phyloP scores from a whole-genome alignment of 2,113 vertebrate species.

The Rhinolophus ferrumequinum region DNA sequence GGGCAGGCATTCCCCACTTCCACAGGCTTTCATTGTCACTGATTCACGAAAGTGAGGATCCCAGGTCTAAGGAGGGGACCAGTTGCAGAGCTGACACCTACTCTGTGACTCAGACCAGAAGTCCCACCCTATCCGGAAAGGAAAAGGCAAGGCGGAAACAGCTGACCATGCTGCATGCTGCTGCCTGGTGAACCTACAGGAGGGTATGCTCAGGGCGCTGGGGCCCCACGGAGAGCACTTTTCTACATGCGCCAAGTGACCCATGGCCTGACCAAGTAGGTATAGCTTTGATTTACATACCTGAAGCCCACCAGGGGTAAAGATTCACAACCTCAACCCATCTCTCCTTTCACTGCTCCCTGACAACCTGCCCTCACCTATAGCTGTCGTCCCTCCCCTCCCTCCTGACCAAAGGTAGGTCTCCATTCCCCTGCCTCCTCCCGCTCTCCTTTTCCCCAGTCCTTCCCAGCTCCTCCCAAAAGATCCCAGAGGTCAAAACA shows the following conservation, averaged over 20 bases:
- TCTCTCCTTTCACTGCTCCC: neutral
- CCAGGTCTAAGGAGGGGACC: neutral
- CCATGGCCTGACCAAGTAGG: neutral
- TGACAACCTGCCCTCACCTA: neutral
- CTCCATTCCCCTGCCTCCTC: neutral
- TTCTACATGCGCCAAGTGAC: neutral
- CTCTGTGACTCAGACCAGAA: neutral
- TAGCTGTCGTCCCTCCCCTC: neutral
- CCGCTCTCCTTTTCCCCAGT: neutral
- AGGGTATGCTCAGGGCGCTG: fast-evolving
- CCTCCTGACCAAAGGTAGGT: neutral
- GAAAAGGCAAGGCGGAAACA: neutral
- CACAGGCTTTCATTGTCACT: neutral
- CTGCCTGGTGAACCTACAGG: fast-evolving
- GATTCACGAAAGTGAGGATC: neutral
- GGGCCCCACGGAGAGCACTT: too few species aligned
- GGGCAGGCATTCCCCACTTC: neutral
- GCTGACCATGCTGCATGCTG: neutral
- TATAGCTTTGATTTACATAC: neutral
- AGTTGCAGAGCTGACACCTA: neutral
- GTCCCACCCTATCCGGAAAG: neutral
- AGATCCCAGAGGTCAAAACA: neutral
- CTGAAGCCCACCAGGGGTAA: neutral
- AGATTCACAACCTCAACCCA: neutral
- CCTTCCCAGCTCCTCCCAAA: neutral